These are phyloP conservation scores for Condylura cristata DNA, from an alignment of 2,113 vertebrate species.

Conservation along the genomic window DNA sequence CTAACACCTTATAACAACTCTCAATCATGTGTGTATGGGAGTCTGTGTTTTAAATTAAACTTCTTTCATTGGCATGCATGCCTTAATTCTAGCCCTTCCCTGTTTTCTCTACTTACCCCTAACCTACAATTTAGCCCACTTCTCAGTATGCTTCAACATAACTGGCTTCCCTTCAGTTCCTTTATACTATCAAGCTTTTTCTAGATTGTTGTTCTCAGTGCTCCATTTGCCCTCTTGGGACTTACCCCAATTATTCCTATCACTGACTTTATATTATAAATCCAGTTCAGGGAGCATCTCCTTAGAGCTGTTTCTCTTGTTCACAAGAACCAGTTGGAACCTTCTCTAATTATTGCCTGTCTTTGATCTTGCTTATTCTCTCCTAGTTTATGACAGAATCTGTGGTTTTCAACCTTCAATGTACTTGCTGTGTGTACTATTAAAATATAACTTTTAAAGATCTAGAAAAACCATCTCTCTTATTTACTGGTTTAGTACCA, in stretches of 20 bases:
- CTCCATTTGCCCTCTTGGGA: neutral
- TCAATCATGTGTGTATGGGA: no score
- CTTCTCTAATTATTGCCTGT: neutral
- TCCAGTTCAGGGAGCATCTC: neutral
- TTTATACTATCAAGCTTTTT: neutral
- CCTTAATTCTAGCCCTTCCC: no score
- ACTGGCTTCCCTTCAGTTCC: neutral
- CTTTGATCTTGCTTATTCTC: neutral
- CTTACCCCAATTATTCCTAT: neutral
- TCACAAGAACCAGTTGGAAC: neutral
- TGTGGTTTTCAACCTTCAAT: neutral
- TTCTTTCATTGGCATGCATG: neutral
- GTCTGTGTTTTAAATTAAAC: neutral
- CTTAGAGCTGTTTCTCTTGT: neutral
- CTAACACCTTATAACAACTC: neutral
- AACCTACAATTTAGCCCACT: neutral
- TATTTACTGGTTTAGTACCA: neutral
- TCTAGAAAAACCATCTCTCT: neutral
- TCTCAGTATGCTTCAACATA: neutral
- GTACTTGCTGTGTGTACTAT: neutral
- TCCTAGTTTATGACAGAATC: neutral
- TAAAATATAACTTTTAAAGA: neutral
- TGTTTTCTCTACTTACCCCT: neutral
- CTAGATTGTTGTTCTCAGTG: neutral
- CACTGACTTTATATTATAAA: neutral